Evolutionary conservation across 2,797 vertebrate genomes (phyloP).

Genomic region (Liparis tanakae): DNA sequence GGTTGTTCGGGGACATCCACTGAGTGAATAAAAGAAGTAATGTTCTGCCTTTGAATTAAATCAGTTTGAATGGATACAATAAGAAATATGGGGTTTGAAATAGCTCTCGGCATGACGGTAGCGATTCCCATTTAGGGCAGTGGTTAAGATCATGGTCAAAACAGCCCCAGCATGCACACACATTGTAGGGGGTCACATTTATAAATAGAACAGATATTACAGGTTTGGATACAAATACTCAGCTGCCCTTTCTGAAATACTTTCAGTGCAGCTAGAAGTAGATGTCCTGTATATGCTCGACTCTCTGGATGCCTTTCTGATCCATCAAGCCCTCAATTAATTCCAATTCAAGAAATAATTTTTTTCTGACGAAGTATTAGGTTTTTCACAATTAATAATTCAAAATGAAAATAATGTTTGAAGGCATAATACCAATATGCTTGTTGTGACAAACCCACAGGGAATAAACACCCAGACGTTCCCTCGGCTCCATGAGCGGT

Average conservation of each 20-base stretch:
- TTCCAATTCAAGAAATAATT: conserved; percentile 1
- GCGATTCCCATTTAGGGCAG: conserved; percentile 22
- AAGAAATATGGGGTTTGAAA: conserved; percentile 38
- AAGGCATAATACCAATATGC: not conserved
- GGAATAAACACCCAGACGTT: not conserved
- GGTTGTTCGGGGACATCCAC: conserved; percentile 19
- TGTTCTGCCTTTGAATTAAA: conserved; percentile 34
- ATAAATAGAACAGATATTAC: conserved; percentile 24
- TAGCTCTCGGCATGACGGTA: conserved; percentile 28
- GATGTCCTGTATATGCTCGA: not conserved
- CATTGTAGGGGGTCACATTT: conserved; percentile 7
- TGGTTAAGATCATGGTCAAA: conserved; percentile 25
- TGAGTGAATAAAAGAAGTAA: conserved; percentile 10
- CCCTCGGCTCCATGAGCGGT: not conserved
- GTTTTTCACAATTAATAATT: not conserved
- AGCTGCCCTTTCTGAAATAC: conserved; percentile 11
- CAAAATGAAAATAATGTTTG: not conserved
- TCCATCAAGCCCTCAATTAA: conserved; percentile 6
- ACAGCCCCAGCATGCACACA: conserved; percentile 13
- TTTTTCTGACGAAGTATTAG: not conserved
- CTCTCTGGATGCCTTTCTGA: conserved; percentile 6
- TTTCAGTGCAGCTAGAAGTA: not conserved
- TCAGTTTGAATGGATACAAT: conserved; percentile 30
- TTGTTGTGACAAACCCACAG: not conserved
- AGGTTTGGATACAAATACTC: conserved; percentile 23